phyloP scores from a whole-genome alignment of 1,140 invertebrate species.

The Ostrea edulis region DNA sequence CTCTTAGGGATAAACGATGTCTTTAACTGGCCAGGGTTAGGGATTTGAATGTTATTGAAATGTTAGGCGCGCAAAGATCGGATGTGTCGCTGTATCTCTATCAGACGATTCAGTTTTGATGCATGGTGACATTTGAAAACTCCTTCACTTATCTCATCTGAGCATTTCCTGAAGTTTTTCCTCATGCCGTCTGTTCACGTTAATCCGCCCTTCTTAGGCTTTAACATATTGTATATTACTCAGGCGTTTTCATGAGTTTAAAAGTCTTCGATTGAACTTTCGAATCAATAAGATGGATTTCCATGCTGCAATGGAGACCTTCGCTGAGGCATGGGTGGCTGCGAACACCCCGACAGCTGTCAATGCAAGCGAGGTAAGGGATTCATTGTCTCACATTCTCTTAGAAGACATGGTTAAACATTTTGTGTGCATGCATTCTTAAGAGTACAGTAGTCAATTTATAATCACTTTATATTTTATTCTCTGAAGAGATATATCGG shows the following conservation, averaged over 20 bases:
- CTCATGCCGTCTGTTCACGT: slow-evolving; percentile 28
- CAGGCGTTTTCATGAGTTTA: slow-evolving; percentile 23
- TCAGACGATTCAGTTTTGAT: background rate
- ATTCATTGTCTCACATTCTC: background rate
- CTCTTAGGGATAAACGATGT: slow-evolving; percentile 71
- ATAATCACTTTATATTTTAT: no score
- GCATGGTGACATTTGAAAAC: slow-evolving; percentile 34
- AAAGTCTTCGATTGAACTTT: slow-evolving; percentile 44
- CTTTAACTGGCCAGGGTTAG: slow-evolving; percentile 69
- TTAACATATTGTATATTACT: slow-evolving; percentile 42
- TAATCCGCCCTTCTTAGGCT: slow-evolving; percentile 38
- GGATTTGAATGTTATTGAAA: slow-evolving; percentile 59
- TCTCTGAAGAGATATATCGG: no score
- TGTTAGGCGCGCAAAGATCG: slow-evolving; percentile 55
- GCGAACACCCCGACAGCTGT: slow-evolving; percentile 88
- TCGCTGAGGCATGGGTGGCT: slow-evolving; percentile 97
- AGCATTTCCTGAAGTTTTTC: slow-evolving; percentile 15
- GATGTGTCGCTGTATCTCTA: slow-evolving; percentile 44
- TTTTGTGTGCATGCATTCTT: no score
- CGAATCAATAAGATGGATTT: slow-evolving; percentile 88
- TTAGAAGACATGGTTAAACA: no score
- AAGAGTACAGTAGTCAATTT: no score
- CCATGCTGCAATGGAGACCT: slow-evolving; percentile 98
- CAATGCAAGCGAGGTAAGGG: slow-evolving; percentile 62
- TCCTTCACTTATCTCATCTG: slow-evolving; percentile 4